Evolutionary conservation across 2,113 vertebrate genomes (phyloP).

Genomic region (Melanotaenia duboulayi): DNA sequence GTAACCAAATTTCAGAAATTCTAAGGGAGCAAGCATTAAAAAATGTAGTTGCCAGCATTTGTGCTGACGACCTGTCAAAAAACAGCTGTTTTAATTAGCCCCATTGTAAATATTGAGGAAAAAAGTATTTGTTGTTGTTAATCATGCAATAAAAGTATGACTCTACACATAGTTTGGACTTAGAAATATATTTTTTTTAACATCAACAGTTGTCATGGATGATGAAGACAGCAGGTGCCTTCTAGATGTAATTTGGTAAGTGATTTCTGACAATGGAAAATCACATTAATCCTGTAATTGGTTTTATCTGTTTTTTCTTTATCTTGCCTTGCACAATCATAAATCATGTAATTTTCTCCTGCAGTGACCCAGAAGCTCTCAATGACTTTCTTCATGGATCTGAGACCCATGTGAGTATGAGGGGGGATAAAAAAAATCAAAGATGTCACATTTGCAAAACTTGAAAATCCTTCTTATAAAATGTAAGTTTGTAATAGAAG

Average conservation of each 20-base stretch:
- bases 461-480: constrained; percentile 10
- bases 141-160: background rate
- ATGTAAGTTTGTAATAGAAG: constrained; percentile 24
- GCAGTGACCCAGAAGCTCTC: constrained; percentile 86
- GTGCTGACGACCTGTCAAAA: too few species aligned
- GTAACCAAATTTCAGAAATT: background rate
- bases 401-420: constrained; percentile 86
- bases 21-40: background rate
- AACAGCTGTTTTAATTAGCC: too few species aligned
- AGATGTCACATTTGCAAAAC: background rate
- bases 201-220: constrained; percentile 95
- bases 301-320: background rate
- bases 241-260: constrained; percentile 99
- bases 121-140: background rate
- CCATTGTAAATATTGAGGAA: too few species aligned
- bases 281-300: background rate
- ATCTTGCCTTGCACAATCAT: background rate
- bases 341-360: constrained; percentile 43
- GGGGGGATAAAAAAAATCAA: background rate
- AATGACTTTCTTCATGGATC: constrained; percentile 88
- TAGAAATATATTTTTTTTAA: constrained; percentile 2
- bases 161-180: background rate
- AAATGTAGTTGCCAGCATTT: too few species aligned
- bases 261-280: constrained; percentile 19
- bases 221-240: constrained; percentile 99